Conservation (phyloP, 2,797 vertebrate species). For the Muscicapa comitata region DNA sequence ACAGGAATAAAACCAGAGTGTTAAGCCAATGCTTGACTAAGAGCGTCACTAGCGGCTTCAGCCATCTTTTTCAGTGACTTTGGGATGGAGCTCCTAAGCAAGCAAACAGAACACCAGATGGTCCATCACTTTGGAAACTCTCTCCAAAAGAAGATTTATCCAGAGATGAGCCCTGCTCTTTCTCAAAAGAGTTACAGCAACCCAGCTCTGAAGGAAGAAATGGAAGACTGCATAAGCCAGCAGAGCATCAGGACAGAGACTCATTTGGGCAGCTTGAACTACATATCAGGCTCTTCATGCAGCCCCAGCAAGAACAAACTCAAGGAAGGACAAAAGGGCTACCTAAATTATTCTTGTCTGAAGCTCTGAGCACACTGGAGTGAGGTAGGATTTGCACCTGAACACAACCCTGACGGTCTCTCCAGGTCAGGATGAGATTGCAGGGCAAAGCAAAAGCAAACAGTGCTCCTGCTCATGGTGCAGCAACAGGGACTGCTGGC, state of each 20-base stretch:
- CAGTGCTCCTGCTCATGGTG: background rate
- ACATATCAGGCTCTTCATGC: background rate
- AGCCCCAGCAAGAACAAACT: background rate
- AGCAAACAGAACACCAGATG: background rate
- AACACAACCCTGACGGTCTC: background rate
- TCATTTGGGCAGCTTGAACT: background rate
- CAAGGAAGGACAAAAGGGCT: background rate
- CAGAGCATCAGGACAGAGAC: background rate
- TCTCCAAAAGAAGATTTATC: background rate
- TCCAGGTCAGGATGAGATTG: background rate
- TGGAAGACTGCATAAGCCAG: background rate
- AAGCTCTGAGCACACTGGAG: background rate
- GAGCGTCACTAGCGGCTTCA: background rate
- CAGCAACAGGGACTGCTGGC: background rate
- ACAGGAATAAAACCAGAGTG: background rate
- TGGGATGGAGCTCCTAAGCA: background rate
- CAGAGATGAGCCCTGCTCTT: background rate
- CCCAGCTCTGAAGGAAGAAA: background rate
- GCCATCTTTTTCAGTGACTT: background rate
- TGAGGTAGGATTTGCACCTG: background rate
- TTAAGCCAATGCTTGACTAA: background rate
- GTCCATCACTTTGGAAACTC: background rate
- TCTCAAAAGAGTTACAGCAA: background rate
- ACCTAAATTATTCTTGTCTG: background rate
- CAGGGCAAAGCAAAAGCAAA: background rate